Percentiles rank a stretch among this genome's conserved stretches.
These are phyloP conservation scores for Montipora capitata DNA, from an alignment of 92 coral and sea anemone species.

Conservation along the genomic window DNA sequence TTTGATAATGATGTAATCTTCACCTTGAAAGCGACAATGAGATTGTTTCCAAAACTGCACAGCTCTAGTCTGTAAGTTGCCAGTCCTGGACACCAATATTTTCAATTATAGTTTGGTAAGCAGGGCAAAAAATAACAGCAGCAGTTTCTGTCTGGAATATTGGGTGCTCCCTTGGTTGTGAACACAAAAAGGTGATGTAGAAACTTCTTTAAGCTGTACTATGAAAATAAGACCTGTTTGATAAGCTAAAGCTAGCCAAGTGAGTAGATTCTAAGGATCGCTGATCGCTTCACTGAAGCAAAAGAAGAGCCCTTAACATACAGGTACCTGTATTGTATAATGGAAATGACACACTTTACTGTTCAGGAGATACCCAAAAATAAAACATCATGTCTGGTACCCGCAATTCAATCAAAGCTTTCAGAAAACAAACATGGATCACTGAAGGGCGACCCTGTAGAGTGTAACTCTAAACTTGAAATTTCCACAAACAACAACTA, in stretches of 20 bases:
- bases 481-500: not conserved
- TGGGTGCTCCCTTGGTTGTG: not conserved
- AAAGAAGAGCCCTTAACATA: not conserved
- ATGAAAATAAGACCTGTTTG: conserved; percentile 37
- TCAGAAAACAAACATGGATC: conserved; percentile 16
- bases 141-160: not conserved
- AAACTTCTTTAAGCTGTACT: not conserved
- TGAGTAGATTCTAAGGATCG: not conserved
- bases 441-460: not conserved
- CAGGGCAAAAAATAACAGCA: not conserved
- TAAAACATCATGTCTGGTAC: conserved; percentile 21
- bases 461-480: not conserved
- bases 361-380: not conserved
- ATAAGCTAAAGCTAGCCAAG: conserved; percentile 18
- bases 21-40: conserved; percentile 49
- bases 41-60: not conserved
- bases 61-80: not conserved
- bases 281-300: conserved; percentile 1
- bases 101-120: not conserved
- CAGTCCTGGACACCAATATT: not conserved
- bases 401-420: conserved; percentile 30
- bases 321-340: conserved; percentile 25
- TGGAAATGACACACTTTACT: conserved; percentile 9
- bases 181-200: conserved; percentile 1
- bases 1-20: conserved; percentile 32